phyloP scores from a whole-genome alignment of 2,888 invertebrate genomes.

The Ischnus inquisitorius region DNA sequence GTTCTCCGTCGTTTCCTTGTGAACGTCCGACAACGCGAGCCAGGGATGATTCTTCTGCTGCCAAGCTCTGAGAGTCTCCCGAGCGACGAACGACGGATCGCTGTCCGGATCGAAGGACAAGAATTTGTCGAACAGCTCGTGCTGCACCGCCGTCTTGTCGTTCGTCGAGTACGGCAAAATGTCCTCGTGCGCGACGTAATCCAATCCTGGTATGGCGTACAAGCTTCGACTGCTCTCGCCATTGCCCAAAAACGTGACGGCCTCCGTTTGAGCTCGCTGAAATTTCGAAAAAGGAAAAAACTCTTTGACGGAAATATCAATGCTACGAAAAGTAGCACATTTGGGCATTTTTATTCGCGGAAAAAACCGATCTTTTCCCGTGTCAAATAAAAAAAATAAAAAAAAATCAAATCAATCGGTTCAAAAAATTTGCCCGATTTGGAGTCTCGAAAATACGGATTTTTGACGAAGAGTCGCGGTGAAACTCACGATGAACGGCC shows the following conservation, averaged over 20 bases:
- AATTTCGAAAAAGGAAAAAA: slow-evolving; percentile 50
- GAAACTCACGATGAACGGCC: slow-evolving; percentile 95
- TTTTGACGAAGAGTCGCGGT: too few species aligned
- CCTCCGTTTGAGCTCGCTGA: slow-evolving; percentile 98
- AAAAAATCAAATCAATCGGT: too few species aligned
- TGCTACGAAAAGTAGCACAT: slow-evolving; percentile 31
- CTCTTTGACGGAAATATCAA: background rate
- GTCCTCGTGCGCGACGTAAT: slow-evolving; percentile 99
- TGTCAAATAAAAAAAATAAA: too few species aligned
- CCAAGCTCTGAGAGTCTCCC: slow-evolving; percentile 97
- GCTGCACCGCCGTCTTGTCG: slow-evolving; percentile 95
- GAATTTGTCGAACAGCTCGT: slow-evolving; percentile 99
- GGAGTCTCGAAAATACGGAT: too few species aligned
- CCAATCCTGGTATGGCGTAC: slow-evolving; percentile 98
- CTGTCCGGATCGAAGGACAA: slow-evolving; percentile 92
- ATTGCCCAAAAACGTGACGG: slow-evolving; percentile 98
- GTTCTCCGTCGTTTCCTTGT: slow-evolving; percentile 98
- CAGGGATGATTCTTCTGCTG: slow-evolving; percentile 99
- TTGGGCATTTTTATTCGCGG: background rate
- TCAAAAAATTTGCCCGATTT: too few species aligned
- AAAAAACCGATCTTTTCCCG: too few species aligned
- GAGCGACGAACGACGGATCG: slow-evolving; percentile 95
- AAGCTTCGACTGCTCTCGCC: slow-evolving; percentile 97
- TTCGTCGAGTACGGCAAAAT: slow-evolving; percentile 97
- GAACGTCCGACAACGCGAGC: slow-evolving; percentile 98